Evolutionary conservation across 2,888 invertebrate genomes (phyloP).

Genomic region (Mesoligia furuncula): DNA sequence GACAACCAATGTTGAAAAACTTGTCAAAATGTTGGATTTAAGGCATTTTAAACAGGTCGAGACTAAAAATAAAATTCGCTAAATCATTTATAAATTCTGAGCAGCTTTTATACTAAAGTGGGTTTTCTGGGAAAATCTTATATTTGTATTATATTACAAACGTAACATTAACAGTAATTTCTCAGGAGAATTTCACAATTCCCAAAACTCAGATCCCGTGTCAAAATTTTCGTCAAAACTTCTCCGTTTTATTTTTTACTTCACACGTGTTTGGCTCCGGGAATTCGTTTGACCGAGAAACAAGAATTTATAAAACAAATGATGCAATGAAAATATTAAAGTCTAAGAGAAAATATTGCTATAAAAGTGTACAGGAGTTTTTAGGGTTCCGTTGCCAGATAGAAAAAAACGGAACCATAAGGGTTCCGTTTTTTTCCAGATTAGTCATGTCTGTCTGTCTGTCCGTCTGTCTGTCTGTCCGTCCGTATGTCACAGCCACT

Average conservation of each 20-base stretch:
- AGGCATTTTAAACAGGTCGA: background rate
- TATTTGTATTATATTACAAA: slow-evolving; percentile 10
- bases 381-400: too few relatives aligned
- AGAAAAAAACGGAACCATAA: too few relatives aligned
- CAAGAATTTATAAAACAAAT: background rate
- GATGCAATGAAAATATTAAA: slow-evolving; percentile 1
- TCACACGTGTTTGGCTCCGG: background rate
- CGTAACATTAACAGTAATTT: slow-evolving; percentile 49
- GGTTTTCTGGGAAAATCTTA: slow-evolving; percentile 8
- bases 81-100: slow-evolving; percentile 6
- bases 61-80: background rate
- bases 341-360: background rate
- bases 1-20: too few relatives aligned
- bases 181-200: slow-evolving; percentile 50
- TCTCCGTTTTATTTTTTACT: slow-evolving; percentile 31
- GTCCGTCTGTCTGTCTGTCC: too few relatives aligned
- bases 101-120: background rate
- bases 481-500: too few relatives aligned
- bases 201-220: slow-evolving; percentile 21
- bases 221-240: slow-evolving; percentile 27
- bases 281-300: slow-evolving; percentile 25
- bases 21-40: too few relatives aligned
- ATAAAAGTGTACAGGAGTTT: background rate
- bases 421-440: too few relatives aligned
- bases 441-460: too few relatives aligned